Base-by-base conservation (phyloP, 2,888 invertebrate genomes). In the Agrochola lota region DNA sequence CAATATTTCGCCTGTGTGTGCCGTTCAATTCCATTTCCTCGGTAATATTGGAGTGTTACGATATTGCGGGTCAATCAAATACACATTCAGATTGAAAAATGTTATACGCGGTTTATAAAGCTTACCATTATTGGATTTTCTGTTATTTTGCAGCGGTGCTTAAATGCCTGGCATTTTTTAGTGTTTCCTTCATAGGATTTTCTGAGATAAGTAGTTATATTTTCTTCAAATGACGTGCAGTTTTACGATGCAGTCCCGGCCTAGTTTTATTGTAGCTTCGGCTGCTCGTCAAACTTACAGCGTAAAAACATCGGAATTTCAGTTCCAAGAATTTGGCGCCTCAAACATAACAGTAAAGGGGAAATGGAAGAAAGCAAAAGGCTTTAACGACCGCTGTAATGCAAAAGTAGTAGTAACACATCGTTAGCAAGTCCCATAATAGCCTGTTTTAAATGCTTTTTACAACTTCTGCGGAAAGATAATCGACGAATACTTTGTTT, bases 31-130 rank as follows among this genome's bases (percentile, higher is more conserved):
- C 72, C 66, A 81, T 87, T 84, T 78, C 75, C 76, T 77, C 75
- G 52, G 59, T 71, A 62, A 80, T 74, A 78, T 77, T 69, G 78
- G 67, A 87, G 84, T 84, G 78, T 81, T 84, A 80, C 80, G 71
- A 69, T 80, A 76, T 84, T 73, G 46, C 70, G 68, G 80, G 64
- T 78, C 85, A 81, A 84, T 77, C 74, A 76, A 86, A 86, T 79
- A 71, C 71, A 84, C 71, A 74, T 73, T 74, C 17, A 66, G 11
- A 80, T 76, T 62, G 77, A 69, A 77, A 74, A 85, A 68, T 75
- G 20, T 35, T 73, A 71, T 69, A 70, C 40, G 35, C 40, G 9
- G 60, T 72, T 57, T 55, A 62, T 66, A 59, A 23, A 68, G 55
- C 52, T 40, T 62, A 64, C 66, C 5, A 23, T 63, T 79, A 76